These are phyloP conservation scores for Athene noctua DNA, from an alignment of 2,113 vertebrate genomes.

Conservation along the genomic window DNA sequence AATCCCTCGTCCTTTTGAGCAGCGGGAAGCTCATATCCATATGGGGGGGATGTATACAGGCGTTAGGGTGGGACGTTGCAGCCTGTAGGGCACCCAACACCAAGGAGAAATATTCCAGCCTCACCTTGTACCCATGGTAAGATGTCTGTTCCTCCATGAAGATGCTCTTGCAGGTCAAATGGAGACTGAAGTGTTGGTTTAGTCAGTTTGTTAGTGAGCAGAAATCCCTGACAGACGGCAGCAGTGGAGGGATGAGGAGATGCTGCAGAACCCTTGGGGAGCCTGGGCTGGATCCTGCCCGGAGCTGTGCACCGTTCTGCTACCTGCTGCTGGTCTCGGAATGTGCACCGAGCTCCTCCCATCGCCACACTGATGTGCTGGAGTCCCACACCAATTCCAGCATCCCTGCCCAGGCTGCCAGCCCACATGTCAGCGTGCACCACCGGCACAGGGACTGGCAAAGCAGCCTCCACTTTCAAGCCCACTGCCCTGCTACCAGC, in stretches of 20 bases:
- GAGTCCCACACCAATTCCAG: background rate
- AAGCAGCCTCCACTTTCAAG: background rate
- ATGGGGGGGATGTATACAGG: fast-evolving
- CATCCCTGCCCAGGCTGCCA: background rate
- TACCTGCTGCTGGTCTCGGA: background rate
- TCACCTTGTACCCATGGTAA: background rate
- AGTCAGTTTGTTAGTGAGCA: background rate
- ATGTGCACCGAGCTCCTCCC: background rate
- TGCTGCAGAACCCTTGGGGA: background rate
- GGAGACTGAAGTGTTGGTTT: background rate
- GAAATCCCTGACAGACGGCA: background rate
- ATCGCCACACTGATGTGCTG: background rate
- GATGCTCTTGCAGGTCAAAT: background rate
- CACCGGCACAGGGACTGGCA: background rate
- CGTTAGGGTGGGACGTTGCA: background rate
- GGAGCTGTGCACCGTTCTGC: background rate
- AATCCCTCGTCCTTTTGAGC: background rate
- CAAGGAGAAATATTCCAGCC: background rate
- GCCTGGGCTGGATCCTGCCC: background rate
- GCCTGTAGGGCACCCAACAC: fast-evolving
- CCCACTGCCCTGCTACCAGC: background rate
- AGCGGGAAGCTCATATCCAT: background rate
- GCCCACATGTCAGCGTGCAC: background rate
- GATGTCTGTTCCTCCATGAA: background rate
- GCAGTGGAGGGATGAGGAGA: background rate